These are phyloP conservation scores for Cheirogaleus major DNA, from an alignment of 2,797 vertebrate genomes.

Conservation along the genomic window DNA sequence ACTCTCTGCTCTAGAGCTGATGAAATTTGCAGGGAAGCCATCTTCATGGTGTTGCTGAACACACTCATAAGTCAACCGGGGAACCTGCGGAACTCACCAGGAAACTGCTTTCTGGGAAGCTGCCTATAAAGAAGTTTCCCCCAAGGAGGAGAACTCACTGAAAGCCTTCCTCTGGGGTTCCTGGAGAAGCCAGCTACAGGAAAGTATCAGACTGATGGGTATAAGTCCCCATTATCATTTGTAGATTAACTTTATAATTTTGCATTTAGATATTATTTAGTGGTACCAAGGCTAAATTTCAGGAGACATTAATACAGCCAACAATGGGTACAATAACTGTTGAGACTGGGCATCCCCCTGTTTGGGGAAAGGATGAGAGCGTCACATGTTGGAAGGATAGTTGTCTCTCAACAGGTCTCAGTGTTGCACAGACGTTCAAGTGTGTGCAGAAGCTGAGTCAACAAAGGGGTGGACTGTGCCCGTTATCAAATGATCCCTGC, in stretches of 20 bases:
- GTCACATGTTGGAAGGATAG: not conserved
- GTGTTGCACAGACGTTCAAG: not conserved
- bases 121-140: not conserved
- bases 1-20: not conserved
- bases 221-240: not conserved
- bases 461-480: not conserved
- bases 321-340: not conserved
- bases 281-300: not conserved
- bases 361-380: not conserved
- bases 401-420: not conserved
- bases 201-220: not conserved
- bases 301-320: not conserved
- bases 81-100: not conserved
- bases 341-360: not conserved
- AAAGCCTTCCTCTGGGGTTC: not conserved
- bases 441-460: not conserved
- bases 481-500: not conserved
- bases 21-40: not conserved
- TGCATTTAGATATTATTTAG: not conserved
- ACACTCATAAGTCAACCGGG: not conserved
- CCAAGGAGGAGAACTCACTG: not conserved
- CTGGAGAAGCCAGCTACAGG: not conserved
- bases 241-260: conserved; percentile 6
- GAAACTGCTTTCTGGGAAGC: not conserved
- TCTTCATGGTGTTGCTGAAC: not conserved